Evolutionary conservation across 2,113 vertebrate species (phyloP).

Genomic region (Melanotaenia duboulayi): DNA sequence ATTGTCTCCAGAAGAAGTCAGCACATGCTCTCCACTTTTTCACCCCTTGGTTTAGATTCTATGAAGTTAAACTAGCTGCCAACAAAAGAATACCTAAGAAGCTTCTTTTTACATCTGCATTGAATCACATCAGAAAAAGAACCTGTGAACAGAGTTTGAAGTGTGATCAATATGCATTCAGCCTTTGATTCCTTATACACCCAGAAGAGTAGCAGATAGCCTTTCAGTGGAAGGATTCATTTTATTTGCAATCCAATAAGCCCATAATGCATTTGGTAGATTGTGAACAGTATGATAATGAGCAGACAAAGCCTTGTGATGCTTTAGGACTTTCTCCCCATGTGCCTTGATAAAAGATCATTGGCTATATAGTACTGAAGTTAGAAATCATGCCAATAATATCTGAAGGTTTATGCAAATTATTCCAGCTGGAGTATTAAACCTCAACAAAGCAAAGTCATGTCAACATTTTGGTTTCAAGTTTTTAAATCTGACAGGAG

Average conservation of each 20-base stretch:
- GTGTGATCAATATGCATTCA: constrained; percentile 1
- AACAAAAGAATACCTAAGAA: not conserved
- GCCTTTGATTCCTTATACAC: not conserved
- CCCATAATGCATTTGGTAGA: not conserved
- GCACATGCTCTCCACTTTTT: constrained; percentile 8
- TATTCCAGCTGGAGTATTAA: not conserved
- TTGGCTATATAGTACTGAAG: not conserved
- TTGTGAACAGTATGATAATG: not conserved
- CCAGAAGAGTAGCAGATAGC: not conserved
- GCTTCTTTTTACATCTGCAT: not conserved
- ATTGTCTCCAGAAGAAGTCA: constrained; percentile 1
- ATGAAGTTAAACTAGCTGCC: not conserved
- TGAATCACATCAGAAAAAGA: not conserved
- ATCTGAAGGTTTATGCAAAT: not conserved
- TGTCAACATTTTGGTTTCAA: not conserved
- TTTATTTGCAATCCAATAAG: not conserved
- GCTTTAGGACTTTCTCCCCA: not conserved
- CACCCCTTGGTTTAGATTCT: not conserved
- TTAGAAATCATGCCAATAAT: not conserved
- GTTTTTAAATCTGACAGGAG: not conserved
- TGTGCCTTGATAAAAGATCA: constrained; percentile 11
- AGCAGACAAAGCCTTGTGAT: constrained; percentile 3
- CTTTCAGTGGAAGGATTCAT: not conserved
- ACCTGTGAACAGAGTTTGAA: not conserved
- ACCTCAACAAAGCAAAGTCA: not conserved